Evolutionary conservation across 2,113 vertebrate genomes (phyloP).

Genomic region (Microcebus jonahi): DNA sequence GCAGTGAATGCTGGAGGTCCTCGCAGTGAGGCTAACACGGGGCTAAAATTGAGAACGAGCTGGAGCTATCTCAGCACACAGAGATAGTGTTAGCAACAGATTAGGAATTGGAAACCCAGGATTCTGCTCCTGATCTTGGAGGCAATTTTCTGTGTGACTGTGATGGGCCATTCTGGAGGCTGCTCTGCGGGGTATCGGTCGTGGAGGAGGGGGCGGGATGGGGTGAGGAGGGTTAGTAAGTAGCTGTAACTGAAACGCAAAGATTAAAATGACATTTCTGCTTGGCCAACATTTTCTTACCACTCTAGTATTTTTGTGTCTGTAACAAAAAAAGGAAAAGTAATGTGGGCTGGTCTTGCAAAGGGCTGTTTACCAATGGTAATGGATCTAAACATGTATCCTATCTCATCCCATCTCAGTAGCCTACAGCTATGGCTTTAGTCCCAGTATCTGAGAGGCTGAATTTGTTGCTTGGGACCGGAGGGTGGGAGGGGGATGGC

Average conservation of each 20-base stretch:
- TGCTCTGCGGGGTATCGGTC: neutral
- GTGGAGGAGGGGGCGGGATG: too few species aligned
- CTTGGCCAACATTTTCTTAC: neutral
- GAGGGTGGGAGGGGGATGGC: neutral
- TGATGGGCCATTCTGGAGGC: neutral
- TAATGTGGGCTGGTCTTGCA: neutral
- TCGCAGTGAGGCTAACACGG: neutral
- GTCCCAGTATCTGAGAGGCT: neutral
- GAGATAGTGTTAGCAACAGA: neutral
- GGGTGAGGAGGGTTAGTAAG: neutral
- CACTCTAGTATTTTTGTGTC: neutral
- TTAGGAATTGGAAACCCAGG: neutral
- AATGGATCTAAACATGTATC: neutral
- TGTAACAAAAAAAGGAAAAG: neutral
- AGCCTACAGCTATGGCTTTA: neutral
- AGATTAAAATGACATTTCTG: neutral
- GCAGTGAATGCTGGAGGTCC: neutral
- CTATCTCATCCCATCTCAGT: neutral
- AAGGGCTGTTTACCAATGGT: neutral
- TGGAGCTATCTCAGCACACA: neutral
- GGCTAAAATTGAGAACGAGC: neutral
- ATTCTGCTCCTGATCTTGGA: neutral
- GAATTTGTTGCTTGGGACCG: slow-evolving; percentile 13
- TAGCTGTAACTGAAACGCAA: neutral
- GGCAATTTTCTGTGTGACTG: neutral